These are phyloP conservation scores for Alloscopus bannaensis DNA, from an alignment of 2,888 invertebrate species.

Conservation along the genomic window DNA sequence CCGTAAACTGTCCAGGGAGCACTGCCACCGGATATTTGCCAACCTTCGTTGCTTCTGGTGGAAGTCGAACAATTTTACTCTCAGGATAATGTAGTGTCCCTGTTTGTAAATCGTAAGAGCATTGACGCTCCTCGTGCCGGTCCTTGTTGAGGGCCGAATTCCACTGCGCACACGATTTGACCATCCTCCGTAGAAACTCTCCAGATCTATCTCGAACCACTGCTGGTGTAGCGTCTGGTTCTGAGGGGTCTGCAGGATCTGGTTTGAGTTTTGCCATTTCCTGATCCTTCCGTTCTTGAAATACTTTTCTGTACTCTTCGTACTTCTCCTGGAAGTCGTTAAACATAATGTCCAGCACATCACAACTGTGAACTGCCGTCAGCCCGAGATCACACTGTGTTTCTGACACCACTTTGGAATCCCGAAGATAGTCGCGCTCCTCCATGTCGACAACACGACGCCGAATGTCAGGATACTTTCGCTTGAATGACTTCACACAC, in stretches of 20 bases:
- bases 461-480: constrained; percentile 93
- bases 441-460: constrained; percentile 91
- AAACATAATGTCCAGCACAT: constrained; percentile 96
- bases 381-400: constrained; percentile 95
- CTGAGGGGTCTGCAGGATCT: constrained; percentile 43
- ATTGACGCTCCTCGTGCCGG: constrained; percentile 83
- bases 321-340: constrained; percentile 96
- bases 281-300: constrained; percentile 82
- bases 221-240: constrained; percentile 67
- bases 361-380: constrained; percentile 93
- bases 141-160: constrained; percentile 89
- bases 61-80: constrained; percentile 73
- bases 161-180: constrained; percentile 91
- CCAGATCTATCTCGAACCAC: constrained; percentile 73
- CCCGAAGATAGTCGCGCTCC: constrained; percentile 91
- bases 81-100: constrained; percentile 87
- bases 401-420: constrained; percentile 87
- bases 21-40: constrained; percentile 93
- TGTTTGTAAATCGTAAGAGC: constrained; percentile 95
- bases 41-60: constrained; percentile 78
- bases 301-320: constrained; percentile 88
- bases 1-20: constrained; percentile 97
- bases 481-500: constrained; percentile 96
- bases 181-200: constrained; percentile 87
- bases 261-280: constrained; percentile 77